Base-by-base conservation (phyloP, 1,140 invertebrate genomes). In the Batillaria attramentaria region DNA sequence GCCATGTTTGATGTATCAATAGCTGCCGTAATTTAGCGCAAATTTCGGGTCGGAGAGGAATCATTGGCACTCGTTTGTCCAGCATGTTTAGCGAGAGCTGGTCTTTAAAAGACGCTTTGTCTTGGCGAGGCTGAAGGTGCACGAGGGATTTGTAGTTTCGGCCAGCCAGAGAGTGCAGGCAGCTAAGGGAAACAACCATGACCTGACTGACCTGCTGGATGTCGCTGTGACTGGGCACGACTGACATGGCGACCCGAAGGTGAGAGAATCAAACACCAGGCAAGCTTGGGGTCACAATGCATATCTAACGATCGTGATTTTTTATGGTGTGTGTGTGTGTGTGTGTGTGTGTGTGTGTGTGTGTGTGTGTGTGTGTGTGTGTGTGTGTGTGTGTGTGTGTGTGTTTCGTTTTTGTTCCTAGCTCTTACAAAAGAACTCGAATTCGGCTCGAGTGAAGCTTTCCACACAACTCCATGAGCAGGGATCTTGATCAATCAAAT, bases 311-410 rank as follows among this genome's bases (percentile, higher is more conserved):
- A n/a, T n/a, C n/a, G n/a, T n/a, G n/a, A n/a, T 20, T n/a, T 28
- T 62, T 62, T 13, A 28, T 28, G 3, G 8, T 2, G 62, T 66
- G n/a, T 66, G 62, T 66, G 62, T 66, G 62, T 66, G 62, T 66
- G 62, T 66, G 62, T 66, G 62, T 66, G 62, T 66, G 62, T 66
- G 62, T 33, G 62, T 66, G 62, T 33, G 62, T 66, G 62, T 33
- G 62, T 66, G 62, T 33, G 66, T 68, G 37, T 20, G 66, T 68
- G 35, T 41, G 31, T 66, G 16, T 66, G 31, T 37, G 62, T 35
- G 16, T 37, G 16, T 66, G 62, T 37, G 62, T 69, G 66, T 69
- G 66, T 69, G 37, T 69, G 66, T 69, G 66, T 69, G 66, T 69
- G 39, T 69, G 37, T 69, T n/a, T n/a, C n/a, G n/a, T n/a, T n/a